Evolutionary conservation across 2,797 vertebrate genomes (phyloP).

Genomic region (Rostrhamus sociabilis): DNA sequence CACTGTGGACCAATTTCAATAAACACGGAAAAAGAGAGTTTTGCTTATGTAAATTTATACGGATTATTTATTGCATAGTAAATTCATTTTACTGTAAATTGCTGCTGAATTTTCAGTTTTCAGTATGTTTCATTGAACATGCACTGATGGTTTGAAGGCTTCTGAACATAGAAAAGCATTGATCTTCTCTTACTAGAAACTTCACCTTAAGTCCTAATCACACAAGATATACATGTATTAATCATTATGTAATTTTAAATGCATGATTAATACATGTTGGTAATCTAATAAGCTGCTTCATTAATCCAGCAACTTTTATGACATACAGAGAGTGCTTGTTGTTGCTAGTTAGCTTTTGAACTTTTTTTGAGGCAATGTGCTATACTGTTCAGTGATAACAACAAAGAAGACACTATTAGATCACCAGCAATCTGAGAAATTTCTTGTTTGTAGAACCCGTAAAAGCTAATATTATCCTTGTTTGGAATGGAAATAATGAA

Average conservation of each 20-base stretch:
- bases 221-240: neutral
- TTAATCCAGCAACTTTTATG: neutral
- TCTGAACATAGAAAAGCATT: neutral
- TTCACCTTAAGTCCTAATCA: neutral
- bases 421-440: neutral
- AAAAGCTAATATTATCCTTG: neutral
- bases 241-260: neutral
- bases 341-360: neutral
- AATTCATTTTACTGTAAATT: neutral
- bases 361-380: neutral
- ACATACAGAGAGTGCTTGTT: rapidly evolving
- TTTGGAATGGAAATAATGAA: neutral
- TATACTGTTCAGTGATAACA: neutral
- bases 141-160: neutral
- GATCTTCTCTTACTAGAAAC: neutral
- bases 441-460: neutral
- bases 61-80: neutral
- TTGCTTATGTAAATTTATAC: neutral
- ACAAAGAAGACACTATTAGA: neutral
- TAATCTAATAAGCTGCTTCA: neutral
- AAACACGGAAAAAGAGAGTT: neutral
- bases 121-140: neutral
- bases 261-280: neutral
- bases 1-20: neutral
- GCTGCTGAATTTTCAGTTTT: neutral